A percentile compares a stretch with the other conserved stretches of the same genome.
phyloP scores from a whole-genome alignment of 2,888 invertebrate genomes.

The Magallana nippona region DNA sequence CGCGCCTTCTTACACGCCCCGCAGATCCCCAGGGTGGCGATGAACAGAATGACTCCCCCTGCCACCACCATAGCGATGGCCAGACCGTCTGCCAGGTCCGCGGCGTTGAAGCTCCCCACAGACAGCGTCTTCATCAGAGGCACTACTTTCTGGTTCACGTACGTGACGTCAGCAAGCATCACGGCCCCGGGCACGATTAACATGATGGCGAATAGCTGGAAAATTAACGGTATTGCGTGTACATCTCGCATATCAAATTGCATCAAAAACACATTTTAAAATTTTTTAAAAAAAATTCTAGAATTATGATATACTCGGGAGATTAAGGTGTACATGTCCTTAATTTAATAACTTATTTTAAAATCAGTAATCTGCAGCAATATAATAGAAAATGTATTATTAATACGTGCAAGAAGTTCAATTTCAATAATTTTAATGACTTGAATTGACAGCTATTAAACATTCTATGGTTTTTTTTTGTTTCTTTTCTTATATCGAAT shows the following conservation, averaged over 20 bases:
- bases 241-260: background rate
- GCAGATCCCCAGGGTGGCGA: conserved; percentile 51
- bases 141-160: conserved; percentile 23
- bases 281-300: too few relatives aligned
- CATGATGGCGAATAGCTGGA: conserved; percentile 46
- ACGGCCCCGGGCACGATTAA: conserved; percentile 36
- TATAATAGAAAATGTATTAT: too few relatives aligned
- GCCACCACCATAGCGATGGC: conserved; percentile 51
- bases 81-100: conserved; percentile 44
- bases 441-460: too few relatives aligned
- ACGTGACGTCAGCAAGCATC: conserved; percentile 31
- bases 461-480: too few relatives aligned
- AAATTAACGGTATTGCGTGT: background rate
- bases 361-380: too few relatives aligned
- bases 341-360: too few relatives aligned
- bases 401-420: too few relatives aligned
- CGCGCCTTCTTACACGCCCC: conserved; percentile 52
- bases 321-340: too few relatives aligned
- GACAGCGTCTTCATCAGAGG: conserved; percentile 35
- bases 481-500: background rate
- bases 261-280: too few relatives aligned
- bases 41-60: conserved; percentile 49
- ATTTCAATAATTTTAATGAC: too few relatives aligned
- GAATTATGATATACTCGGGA: too few relatives aligned
- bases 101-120: conserved; percentile 41